A percentile compares a stretch with the other conserved stretches of the same genome.
Evolutionary conservation across 2,113 vertebrate genomes (phyloP).

Genomic region (Ochotona curzoniae): DNA sequence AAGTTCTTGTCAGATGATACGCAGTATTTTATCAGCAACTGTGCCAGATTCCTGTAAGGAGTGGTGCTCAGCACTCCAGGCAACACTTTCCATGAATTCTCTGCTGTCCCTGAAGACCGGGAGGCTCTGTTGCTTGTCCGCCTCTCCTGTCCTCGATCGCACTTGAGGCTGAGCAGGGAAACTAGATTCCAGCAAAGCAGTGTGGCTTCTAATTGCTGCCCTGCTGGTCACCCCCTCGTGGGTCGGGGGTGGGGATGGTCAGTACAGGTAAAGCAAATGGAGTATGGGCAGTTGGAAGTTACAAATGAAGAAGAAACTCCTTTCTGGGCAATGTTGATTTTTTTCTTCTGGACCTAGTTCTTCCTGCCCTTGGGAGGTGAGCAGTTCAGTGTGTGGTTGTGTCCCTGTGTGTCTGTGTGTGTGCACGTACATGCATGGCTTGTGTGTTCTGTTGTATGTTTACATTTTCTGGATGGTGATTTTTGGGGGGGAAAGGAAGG

Average conservation of each 20-base stretch:
- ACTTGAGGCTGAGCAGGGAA: background rate
- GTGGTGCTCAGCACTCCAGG: background rate
- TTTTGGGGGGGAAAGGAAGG: background rate
- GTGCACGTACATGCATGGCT: background rate
- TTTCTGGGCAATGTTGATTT: background rate
- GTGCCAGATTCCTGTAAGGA: background rate
- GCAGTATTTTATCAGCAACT: background rate
- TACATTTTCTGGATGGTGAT: background rate
- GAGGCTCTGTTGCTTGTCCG: too few relatives aligned
- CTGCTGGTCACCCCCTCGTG: too few relatives aligned
- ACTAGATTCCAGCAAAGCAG: background rate
- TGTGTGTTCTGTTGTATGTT: background rate
- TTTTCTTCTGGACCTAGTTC: background rate
- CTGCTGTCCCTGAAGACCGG: background rate
- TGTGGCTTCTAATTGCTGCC: background rate
- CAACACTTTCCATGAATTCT: background rate
- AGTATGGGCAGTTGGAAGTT: background rate
- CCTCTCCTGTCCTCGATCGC: too few relatives aligned
- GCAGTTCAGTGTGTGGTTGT: background rate
- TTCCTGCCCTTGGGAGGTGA: background rate
- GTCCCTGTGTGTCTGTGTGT: background rate
- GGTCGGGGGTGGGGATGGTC: background rate
- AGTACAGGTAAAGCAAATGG: background rate
- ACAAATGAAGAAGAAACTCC: background rate
- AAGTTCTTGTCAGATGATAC: background rate